Percentiles rank a stretch among this genome's conserved stretches.
These are phyloP conservation scores for Eunapius fragilis DNA, from an alignment of 37 sponge, comb jelly and placozoan genomes.

Conservation along the genomic window DNA sequence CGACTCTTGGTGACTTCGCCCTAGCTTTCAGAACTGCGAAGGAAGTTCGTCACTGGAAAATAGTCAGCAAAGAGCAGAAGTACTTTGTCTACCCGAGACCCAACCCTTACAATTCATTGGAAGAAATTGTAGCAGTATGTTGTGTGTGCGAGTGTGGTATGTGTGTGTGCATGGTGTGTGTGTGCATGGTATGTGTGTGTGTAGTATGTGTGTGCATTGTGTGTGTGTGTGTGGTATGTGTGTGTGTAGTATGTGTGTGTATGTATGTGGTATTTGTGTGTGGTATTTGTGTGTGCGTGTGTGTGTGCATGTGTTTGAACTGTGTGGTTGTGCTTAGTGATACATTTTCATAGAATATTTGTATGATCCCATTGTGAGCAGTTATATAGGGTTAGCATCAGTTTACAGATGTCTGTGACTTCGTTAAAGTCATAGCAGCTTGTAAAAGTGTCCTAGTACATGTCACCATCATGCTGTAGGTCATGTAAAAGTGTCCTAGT, in stretches of 20 bases:
- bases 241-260: slow-evolving; percentile 7
- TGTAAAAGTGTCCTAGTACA: too few relatives aligned
- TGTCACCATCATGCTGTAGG: too few relatives aligned
- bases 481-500: too few relatives aligned
- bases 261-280: slow-evolving; percentile 5
- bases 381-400: too few relatives aligned
- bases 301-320: not conserved
- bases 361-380: too few relatives aligned
- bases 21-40: slow-evolving; percentile 63
- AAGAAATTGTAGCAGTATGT: slow-evolving; percentile 62
- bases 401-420: too few relatives aligned
- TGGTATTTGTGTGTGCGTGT: not conserved
- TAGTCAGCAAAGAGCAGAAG: slow-evolving; percentile 21
- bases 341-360: not conserved
- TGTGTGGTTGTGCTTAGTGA: not conserved
- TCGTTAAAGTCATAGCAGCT: too few relatives aligned
- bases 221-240: slow-evolving; percentile 18
- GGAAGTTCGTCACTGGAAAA: slow-evolving; percentile 74
- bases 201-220: not conserved
- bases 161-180: slow-evolving; percentile 21
- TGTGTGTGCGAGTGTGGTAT: not conserved
- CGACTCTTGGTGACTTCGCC: slow-evolving; percentile 58
- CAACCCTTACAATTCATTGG: slow-evolving; percentile 56
- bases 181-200: slow-evolving; percentile 4
- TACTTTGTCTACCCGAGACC: slow-evolving; percentile 78